Evolutionary conservation across 2,113 vertebrate genomes (phyloP).

Genomic region (Coryphaenoides rupestris): DNA sequence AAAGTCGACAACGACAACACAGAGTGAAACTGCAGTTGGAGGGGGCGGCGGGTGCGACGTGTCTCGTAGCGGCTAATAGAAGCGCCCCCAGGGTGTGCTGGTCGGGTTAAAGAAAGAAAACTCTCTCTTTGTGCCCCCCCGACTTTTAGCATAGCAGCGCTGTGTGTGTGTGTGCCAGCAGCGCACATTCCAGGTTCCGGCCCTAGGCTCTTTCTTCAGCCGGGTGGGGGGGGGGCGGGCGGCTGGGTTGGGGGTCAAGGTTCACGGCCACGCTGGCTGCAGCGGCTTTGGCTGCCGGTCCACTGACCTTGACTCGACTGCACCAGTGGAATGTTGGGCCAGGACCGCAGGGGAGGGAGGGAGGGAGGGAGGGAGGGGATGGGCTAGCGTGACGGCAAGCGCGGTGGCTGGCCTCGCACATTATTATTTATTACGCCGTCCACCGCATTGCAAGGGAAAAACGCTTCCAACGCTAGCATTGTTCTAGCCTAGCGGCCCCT

Average conservation of each 20-base stretch:
- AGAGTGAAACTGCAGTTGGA: too few species aligned
- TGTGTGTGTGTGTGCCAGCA: constrained; percentile 40
- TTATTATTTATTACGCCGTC: constrained; percentile 30
- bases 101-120: constrained; percentile 32
- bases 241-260: too few species aligned
- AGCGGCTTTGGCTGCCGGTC: constrained; percentile 43
- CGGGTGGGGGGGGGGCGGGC: too few species aligned
- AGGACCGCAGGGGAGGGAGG: constrained; percentile 30
- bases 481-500: constrained; percentile 8
- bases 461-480: neutral
- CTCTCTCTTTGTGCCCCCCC: constrained; percentile 41
- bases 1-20: too few species aligned
- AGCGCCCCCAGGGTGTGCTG: neutral
- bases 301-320: constrained; percentile 64
- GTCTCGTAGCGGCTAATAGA: constrained; percentile 20
- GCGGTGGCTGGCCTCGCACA: too few species aligned
- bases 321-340: constrained; percentile 62
- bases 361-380: too few species aligned
- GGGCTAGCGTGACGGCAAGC: too few species aligned
- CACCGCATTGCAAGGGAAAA: neutral
- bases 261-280: constrained; percentile 54
- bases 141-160: constrained; percentile 26
- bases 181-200: constrained; percentile 56
- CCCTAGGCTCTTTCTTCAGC: constrained; percentile 44
- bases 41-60: neutral